Base-by-base conservation (phyloP, 2,797 vertebrate species). In the Catamblyrhynchus diadema region DNA sequence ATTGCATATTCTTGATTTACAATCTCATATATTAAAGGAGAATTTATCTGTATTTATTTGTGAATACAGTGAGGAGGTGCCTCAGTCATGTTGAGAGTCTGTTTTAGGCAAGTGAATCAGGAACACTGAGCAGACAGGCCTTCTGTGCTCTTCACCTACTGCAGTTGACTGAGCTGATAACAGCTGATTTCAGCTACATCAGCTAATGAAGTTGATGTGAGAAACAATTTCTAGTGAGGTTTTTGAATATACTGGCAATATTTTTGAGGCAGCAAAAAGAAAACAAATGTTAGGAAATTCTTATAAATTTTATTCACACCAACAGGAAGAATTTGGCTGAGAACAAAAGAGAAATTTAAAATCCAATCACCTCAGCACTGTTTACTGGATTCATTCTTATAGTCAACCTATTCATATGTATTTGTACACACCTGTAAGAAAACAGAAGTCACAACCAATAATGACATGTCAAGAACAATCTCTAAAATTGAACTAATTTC, bases 131-230 rank as follows among this genome's bases (percentile, higher is more conserved):
- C n/a, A 59, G 32, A 48, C 8, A 48, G 48, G 8, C 23, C 25
- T 56, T 67, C 59, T 0, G 0, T 11, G 32, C 44, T 45, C 16
- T 72, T 32, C 8, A 56, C 6, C 53, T 30, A 19, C n/a, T 21
- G 32, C 48, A 84, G 59, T 2, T 5, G 0, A 33, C 23, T 16
- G 4, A 41, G 13, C 20, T 23, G 32, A 2, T 33, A 59, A 48
- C 32, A 71, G 61, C 9, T 30, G 11, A 37, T 48, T 81, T 67
- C 42, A 69, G 39, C 45, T 57, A 64, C 25, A 61, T 15, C 23
- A 57, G 18, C 16, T 62, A 8, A 15, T 17, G 48, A 81, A 69
- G 9, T 0, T 51, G 11, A 53, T 28, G 30, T 3, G 5, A 83
- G 13, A 45, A 19, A 48, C 1, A 0, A 39, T 23, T 84, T 20